Conservation (phyloP, 64 coral and sea anemone species). For the Dendrophyllia cribrosa region DNA sequence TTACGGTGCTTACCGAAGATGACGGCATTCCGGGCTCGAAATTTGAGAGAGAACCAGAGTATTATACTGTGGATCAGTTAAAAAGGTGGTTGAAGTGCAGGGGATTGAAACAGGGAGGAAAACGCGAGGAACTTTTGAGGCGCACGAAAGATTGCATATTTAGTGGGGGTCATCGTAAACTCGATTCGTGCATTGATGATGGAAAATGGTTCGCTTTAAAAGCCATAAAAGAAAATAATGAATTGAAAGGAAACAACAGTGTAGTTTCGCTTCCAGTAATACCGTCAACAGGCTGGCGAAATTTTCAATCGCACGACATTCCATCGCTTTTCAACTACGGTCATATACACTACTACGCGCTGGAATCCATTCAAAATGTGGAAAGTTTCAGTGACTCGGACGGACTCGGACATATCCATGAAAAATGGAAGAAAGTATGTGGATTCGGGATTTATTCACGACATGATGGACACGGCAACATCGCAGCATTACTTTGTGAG, state of each 20-base stretch:
- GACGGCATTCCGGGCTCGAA: no score
- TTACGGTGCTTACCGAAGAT: no score
- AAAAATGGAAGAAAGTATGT: constrained; percentile 49
- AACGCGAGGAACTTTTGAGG: neutral
- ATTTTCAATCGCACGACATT: constrained; percentile 51
- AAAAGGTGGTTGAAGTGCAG: no score
- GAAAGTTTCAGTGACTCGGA: neutral
- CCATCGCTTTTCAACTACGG: constrained; percentile 63
- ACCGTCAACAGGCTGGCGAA: constrained; percentile 31
- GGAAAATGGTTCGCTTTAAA: constrained; percentile 59
- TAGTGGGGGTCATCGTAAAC: constrained; percentile 29
- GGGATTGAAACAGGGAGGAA: constrained; percentile 50
- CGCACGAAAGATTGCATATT: constrained; percentile 45
- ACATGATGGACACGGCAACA: constrained; percentile 32
- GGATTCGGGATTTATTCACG: constrained; percentile 69
- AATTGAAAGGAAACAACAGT: constrained; percentile 21
- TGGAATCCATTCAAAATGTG: constrained; percentile 37
- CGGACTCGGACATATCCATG: constrained; percentile 62
- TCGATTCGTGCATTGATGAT: constrained; percentile 55
- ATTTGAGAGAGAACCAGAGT: no score
- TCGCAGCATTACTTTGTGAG: constrained; percentile 43
- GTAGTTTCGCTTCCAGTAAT: constrained; percentile 22
- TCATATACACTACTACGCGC: constrained; percentile 38
- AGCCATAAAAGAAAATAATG: constrained; percentile 21
- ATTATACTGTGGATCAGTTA: no score